A percentile compares a stretch with the other conserved stretches of the same genome.
Conservation (phyloP, 2,797 vertebrate species). For the Liparis tanakae region DNA sequence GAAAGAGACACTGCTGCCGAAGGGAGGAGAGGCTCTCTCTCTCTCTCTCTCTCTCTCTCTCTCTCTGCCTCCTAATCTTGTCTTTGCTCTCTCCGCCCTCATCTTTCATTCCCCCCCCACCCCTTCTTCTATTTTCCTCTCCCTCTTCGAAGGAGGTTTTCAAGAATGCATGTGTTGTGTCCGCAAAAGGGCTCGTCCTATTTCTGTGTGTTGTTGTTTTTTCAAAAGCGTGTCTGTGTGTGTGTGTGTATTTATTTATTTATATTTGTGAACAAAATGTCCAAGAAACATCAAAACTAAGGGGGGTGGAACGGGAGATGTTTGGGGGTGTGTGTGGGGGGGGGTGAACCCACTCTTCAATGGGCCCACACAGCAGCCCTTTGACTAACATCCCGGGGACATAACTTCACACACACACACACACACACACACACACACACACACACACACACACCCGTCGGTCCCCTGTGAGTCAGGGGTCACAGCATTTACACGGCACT, state of each 20-base stretch:
- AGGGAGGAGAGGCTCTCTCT: conserved; percentile 51
- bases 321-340: conserved; percentile 4
- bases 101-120: conserved; percentile 54
- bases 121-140: conserved; percentile 21
- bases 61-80: conserved; percentile 41
- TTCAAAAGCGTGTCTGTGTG: background rate
- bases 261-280: conserved; percentile 58
- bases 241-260: conserved; percentile 15
- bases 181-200: conserved; percentile 23
- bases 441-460: conserved; percentile 16
- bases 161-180: conserved; percentile 47
- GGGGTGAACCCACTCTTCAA: conserved; percentile 57
- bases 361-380: conserved; percentile 47
- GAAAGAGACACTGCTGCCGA: conserved; percentile 72
- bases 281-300: conserved; percentile 64
- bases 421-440: conserved; percentile 14
- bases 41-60: background rate
- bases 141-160: too few species aligned
- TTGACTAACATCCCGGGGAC: conserved; percentile 60
- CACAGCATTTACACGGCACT: conserved; percentile 55
- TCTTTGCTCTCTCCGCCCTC: conserved; percentile 55
- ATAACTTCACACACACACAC: conserved; percentile 21
- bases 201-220: conserved; percentile 22
- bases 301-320: conserved; percentile 39
- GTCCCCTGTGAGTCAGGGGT: conserved; percentile 57